Percentiles rank a stretch among this genome's conserved stretches.
Conservation (phyloP, 2,113 vertebrate genomes). For the Panthera tigris region DNA sequence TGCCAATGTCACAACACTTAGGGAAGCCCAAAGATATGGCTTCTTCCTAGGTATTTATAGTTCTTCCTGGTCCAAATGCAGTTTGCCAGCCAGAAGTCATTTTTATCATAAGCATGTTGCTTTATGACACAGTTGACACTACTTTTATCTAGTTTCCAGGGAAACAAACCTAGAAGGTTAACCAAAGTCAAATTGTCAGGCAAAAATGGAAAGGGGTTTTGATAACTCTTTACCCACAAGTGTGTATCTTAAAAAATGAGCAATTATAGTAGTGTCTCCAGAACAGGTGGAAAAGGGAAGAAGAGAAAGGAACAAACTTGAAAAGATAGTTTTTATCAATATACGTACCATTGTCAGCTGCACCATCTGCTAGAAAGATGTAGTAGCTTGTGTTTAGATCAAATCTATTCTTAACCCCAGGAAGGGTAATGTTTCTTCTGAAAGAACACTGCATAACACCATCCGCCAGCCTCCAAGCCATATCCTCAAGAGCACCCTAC, state of each 20-base stretch:
- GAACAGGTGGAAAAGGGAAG: neutral
- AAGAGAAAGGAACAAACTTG: neutral
- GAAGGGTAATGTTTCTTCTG: slow-evolving; percentile 83
- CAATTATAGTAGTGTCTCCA: neutral
- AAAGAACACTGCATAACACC: slow-evolving; percentile 92
- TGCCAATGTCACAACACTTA: neutral
- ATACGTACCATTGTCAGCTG: slow-evolving; percentile 83
- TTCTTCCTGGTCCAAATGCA: neutral
- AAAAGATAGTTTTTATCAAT: neutral
- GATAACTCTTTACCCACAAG: neutral
- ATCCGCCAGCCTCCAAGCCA: slow-evolving; percentile 87
- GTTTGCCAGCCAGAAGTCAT: neutral
- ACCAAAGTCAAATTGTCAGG: neutral
- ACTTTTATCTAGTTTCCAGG: neutral
- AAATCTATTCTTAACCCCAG: slow-evolving; percentile 82
- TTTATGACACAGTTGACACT: neutral
- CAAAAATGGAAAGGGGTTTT: neutral
- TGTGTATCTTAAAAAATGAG: neutral
- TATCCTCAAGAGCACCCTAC: slow-evolving; percentile 85
- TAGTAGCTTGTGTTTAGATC: slow-evolving; percentile 88
- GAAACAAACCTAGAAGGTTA: neutral
- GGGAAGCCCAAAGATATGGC: neutral
- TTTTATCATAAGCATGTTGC: neutral
- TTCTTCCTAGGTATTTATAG: neutral
- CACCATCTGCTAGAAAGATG: slow-evolving; percentile 91